Conservation (phyloP, 2,888 invertebrate genomes). For the Leptodirus hochenwartii region DNA sequence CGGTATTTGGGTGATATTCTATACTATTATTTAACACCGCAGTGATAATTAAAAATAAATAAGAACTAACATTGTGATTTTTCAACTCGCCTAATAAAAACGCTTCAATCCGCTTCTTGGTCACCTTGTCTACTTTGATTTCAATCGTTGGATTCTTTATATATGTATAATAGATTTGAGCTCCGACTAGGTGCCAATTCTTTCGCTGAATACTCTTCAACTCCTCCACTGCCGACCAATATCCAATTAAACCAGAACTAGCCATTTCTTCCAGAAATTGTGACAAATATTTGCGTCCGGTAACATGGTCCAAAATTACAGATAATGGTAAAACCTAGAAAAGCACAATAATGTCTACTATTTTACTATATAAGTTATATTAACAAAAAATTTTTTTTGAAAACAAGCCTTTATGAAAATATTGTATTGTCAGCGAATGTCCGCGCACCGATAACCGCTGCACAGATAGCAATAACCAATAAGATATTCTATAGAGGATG, state of each 20-base stretch:
- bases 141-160: conserved; percentile 65
- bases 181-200: conserved; percentile 70
- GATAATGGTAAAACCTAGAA: conserved; percentile 49
- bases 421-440: neutral
- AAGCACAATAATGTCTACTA: conserved; percentile 7
- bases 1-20: no score
- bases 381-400: no score
- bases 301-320: conserved; percentile 56
- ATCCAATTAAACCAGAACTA: conserved; percentile 69
- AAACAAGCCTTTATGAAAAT: conserved; percentile 1
- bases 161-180: conserved; percentile 83
- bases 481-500: no score
- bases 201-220: conserved; percentile 55
- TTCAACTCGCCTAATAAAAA: conserved; percentile 42
- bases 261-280: conserved; percentile 68
- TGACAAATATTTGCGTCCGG: conserved; percentile 63
- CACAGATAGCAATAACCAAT: no score
- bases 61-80: conserved; percentile 1
- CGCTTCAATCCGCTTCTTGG: conserved; percentile 69
- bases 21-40: no score
- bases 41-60: no score
- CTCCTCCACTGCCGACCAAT: conserved; percentile 76
- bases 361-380: conserved; percentile 7
- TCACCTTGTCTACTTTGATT: conserved; percentile 64
- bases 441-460: no score